Percentiles rank a stretch among this genome's conserved stretches.
phyloP scores from a whole-genome alignment of 2,888 invertebrate genomes.

The Caenorhabditis parvicauda region DNA sequence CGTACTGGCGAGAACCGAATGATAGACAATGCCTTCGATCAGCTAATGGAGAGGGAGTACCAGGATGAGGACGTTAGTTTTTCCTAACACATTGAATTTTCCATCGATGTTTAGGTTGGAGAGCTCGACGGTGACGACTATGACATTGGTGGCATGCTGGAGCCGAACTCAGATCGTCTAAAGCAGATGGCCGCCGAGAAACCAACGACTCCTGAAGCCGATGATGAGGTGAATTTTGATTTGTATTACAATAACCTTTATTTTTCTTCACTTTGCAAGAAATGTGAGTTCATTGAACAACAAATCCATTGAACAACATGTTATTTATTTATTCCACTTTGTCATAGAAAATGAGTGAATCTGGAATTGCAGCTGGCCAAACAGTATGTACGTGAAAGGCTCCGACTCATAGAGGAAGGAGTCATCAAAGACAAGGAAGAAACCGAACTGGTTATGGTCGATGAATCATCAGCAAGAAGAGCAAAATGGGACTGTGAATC shows the following conservation, averaged over 20 bases:
- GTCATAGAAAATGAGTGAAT: slow-evolving; percentile 1
- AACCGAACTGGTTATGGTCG: slow-evolving; percentile 40
- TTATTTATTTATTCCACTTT: slow-evolving; percentile 1
- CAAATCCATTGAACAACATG: background rate
- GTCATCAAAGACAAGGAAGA: slow-evolving; percentile 37
- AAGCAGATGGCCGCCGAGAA: slow-evolving; percentile 77
- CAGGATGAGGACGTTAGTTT: slow-evolving; percentile 30
- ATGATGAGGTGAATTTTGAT: slow-evolving; percentile 25
- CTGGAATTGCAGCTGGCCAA: slow-evolving; percentile 29
- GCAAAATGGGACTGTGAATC: slow-evolving; percentile 61
- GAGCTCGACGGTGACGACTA: slow-evolving; percentile 44
- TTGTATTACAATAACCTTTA: background rate
- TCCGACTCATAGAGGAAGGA: slow-evolving; percentile 38
- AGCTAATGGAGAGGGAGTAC: slow-evolving; percentile 40
- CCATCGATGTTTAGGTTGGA: slow-evolving; percentile 24
- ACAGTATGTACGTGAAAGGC: slow-evolving; percentile 34
- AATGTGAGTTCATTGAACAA: no score
- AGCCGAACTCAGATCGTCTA: slow-evolving; percentile 73
- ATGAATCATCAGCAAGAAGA: slow-evolving; percentile 31
- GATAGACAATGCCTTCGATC: slow-evolving; percentile 41
- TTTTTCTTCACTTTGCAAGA: background rate
- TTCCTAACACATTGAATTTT: background rate
- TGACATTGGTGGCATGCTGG: slow-evolving; percentile 72
- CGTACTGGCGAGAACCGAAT: slow-evolving; percentile 21
- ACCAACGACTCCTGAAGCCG: slow-evolving; percentile 66